Evolutionary conservation across 2,888 invertebrate species (phyloP), one percentile per base, ranked within the genome.

Genomic region (Dryocosmus kuriphilus): DNA sequence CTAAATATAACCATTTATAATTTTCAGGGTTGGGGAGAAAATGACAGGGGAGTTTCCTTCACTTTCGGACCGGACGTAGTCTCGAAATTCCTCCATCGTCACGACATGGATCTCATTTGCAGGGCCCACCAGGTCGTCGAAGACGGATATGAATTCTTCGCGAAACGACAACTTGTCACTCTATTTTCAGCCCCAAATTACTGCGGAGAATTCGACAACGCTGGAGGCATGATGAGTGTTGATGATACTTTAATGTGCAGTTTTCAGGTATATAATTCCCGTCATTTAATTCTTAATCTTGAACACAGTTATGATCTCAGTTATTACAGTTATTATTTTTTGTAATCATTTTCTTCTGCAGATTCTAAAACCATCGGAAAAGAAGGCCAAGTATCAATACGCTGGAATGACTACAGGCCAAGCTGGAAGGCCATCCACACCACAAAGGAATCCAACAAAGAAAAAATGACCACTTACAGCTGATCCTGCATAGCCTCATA

Each of bases 161-260:
- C 99, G 22, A 99, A 99, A 92, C 94, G 99, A 81, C 99, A 99
- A 92, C 94, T 99, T 89, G 99, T 99, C 76, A 99, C 99, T 1
- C 93, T 99, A 77, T 99, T 99, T 93, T 99, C 99, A n/a, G 98
- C 98, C 63, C 98, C 98, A 38, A 99, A 99, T 92, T 98, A 98
- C 91, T 98, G 98, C 91, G 98, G 98, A n/a, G 98, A 98, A 92
- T 98, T 99, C 90, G 98, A 99, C 92, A 99, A 99, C 91, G 99
- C 99, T 75, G 99, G 99, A 77, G 99, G 98, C 81, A 99, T 99
- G 99, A 99, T 99, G 99, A 98, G 97, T 81, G 99, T 99, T 46
- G 99, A 99, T 92, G 99, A 99, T 92, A 97, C 98, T 81, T 94
- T 99, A 75, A 99, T 99, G 98, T 99, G 99, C 94, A 99, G 99